A percentile compares a stretch with the other conserved stretches of the same genome.
phyloP scores from a whole-genome alignment of 1,140 invertebrate genomes.

The Tribolium castaneum region DNA sequence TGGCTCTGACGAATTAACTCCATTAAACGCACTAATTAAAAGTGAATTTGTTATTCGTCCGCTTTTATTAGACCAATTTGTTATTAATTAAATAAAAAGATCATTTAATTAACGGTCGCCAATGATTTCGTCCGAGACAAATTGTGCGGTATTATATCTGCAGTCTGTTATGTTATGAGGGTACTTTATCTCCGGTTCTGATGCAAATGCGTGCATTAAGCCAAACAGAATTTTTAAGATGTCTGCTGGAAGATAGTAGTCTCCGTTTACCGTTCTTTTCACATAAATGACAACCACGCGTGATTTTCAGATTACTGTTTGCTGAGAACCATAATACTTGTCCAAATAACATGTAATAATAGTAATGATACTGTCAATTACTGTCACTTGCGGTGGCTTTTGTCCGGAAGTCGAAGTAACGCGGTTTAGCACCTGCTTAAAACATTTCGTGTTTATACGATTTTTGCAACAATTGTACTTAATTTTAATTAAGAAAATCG shows the following conservation, averaged over 20 bases:
- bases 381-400: background rate
- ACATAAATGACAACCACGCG: background rate
- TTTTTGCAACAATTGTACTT: background rate
- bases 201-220: constrained; percentile 12
- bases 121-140: constrained; percentile 30
- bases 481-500: background rate
- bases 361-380: constrained; percentile 9
- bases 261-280: background rate
- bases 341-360: background rate
- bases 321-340: background rate
- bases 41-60: constrained; percentile 23
- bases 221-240: constrained; percentile 9
- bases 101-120: constrained; percentile 25
- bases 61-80: constrained; percentile 32
- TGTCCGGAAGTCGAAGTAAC: background rate
- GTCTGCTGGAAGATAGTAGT: background rate
- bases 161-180: background rate
- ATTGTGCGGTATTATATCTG: constrained; percentile 10
- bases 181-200: background rate
- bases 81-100: constrained; percentile 33
- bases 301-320: background rate
- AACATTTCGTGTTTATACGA: background rate
- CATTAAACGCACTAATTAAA: constrained; percentile 25
- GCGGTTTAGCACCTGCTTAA: background rate
- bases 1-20: constrained; percentile 6